Conservation (phyloP, 2,113 vertebrate species). For the Grallaria varia region DNA sequence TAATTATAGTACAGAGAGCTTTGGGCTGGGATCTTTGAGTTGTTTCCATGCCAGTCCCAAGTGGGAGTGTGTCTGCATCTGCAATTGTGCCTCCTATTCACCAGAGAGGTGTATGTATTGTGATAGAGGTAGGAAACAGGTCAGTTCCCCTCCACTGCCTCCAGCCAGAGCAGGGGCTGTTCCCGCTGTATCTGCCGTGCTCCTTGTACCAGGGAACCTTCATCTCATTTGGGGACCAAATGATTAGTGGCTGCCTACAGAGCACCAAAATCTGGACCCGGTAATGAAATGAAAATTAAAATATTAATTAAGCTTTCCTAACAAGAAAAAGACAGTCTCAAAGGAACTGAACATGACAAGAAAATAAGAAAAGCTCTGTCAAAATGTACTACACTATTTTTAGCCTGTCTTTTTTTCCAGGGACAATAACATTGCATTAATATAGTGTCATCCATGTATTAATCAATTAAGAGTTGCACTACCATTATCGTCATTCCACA, state of each 20-base stretch:
- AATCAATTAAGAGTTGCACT: background rate
- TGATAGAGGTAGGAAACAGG: background rate
- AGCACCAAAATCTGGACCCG: background rate
- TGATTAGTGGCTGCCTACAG: background rate
- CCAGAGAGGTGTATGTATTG: background rate
- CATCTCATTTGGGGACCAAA: background rate
- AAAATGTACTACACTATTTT: constrained; percentile 12
- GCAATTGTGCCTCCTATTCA: background rate
- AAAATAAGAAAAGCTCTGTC: constrained; percentile 37
- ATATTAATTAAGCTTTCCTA: constrained; percentile 32
- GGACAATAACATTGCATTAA: background rate
- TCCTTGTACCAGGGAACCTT: background rate
- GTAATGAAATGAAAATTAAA: constrained; percentile 19
- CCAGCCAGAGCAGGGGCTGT: background rate
- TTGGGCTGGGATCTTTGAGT: background rate
- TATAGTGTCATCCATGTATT: background rate
- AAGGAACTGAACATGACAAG: constrained; percentile 28
- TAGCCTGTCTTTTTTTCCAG: constrained; percentile 24
- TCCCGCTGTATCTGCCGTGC: background rate
- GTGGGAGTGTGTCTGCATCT: background rate
- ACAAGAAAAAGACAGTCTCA: background rate
- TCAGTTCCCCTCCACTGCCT: background rate
- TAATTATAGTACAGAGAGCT: background rate
- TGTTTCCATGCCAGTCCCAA: background rate
- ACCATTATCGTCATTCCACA: background rate